Base-by-base conservation (phyloP, 1,140 invertebrate species). In the Bombus superbus region DNA sequence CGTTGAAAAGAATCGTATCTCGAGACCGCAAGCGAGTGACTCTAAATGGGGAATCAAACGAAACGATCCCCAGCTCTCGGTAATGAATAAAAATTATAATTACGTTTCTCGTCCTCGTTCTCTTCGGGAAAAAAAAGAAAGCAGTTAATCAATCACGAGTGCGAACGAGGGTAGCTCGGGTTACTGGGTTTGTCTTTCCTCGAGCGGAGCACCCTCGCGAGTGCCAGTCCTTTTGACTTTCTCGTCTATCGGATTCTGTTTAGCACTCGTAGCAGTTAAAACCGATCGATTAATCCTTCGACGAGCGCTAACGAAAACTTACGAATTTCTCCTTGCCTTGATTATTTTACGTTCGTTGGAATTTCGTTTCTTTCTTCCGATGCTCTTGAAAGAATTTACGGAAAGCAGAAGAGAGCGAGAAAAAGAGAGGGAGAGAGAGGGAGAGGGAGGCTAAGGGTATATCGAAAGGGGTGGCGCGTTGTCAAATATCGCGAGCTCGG, bases 1-100 rank as follows among this genome's bases (percentile, higher is more conserved):
- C 71, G 40, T 64, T n/a, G 73, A 77, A 89, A 94, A 95, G 93
- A 95, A 95, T 95, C 94, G 92, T 95, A 95, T 95, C 94, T 95
- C 88, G 81, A 92, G 92, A 94, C 94, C 94, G 91, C 94, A 95
- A 95, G 94, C 93, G 92, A 93, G 88, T 91, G 92, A 87, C 90
- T 92, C 88, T 91, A 93, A 95, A 94, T 94, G 92, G 89, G 89
- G 90, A 94, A 95, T 94, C 93, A 94, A 93, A 93, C 87, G 80
- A 75, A 91, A 87, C 84, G 85, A 92, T 89, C 89, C 92, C 25
- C n/a, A 8, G 28, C 40, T 71, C 89, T 89, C 82, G 53, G 81
- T 95, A 95, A 95, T 95, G 95, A 95, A 95, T 95, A 95, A 95
- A 95, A 94, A 95, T 95, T 95, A 95, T 95, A 95, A 95, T 95